Conservation (phyloP, 1,140 invertebrate species). For the Spodoptera litura region DNA sequence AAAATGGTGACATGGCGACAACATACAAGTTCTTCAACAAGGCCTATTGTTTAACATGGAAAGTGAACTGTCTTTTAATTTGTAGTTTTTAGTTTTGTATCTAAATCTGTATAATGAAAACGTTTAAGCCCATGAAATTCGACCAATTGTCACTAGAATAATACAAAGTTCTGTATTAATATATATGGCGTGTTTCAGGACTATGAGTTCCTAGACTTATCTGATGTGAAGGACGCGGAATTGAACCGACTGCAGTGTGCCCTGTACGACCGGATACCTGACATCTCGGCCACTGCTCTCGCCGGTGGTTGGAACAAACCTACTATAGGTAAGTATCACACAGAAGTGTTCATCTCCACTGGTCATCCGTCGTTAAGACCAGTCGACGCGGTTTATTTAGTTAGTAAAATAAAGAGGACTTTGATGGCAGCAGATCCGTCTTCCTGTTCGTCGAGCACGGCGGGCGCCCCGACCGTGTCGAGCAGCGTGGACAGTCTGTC, state of each 20-base stretch:
- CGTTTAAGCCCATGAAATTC: constrained; percentile 18
- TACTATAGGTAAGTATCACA: constrained; percentile 65
- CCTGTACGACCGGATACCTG: constrained; percentile 74
- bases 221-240: constrained; percentile 86
- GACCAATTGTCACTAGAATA: not conserved
- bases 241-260: constrained; percentile 83
- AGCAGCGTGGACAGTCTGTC: constrained; percentile 82
- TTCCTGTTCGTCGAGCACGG: constrained; percentile 82
- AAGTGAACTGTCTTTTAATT: constrained; percentile 29
- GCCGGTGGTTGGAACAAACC: constrained; percentile 72
- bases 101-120: not conserved
- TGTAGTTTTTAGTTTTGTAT: constrained; percentile 18
- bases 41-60: constrained; percentile 22
- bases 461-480: constrained; percentile 79
- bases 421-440: constrained; percentile 68
- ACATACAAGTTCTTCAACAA: constrained; percentile 20
- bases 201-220: constrained; percentile 87
- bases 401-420: not conserved
- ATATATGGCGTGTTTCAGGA: constrained; percentile 81
- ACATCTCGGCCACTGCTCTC: constrained; percentile 54
- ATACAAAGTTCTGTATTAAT: constrained; percentile 45
- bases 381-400: too few relatives aligned
- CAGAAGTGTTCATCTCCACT: too few relatives aligned
- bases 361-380: too few relatives aligned
- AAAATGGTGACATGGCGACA: constrained; percentile 16